Base-by-base conservation (phyloP, 2,797 vertebrate genomes). In the Sebastes umbrosus region DNA sequence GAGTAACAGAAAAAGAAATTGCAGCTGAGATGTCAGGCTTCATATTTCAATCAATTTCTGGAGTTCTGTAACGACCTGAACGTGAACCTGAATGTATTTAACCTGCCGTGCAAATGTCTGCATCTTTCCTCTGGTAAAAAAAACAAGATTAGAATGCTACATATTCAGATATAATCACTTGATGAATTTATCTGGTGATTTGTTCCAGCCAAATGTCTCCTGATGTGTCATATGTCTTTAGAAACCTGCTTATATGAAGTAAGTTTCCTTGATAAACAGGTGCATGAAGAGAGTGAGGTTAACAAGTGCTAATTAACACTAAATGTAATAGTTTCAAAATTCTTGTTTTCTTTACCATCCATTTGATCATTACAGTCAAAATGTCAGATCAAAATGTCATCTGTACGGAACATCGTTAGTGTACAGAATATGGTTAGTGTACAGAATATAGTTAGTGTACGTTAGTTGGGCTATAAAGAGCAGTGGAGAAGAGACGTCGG, bases 1-100 rank as follows among this genome's bases (percentile, higher is more conserved):
- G 52, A 71, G 60, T 22, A 62, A 13, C 8, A 14, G 54, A 39
- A 29, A 43, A 64, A 3, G 11, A 50, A 27, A 13, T 20, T 20
- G 13, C 27, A 59, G 68, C 13, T 20, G 11, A 34, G 24, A 20
- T 69, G 65, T 77, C 78, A 66, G 39, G 22, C 65, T 66, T 82
- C 22, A 80, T 74, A 69, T 69, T 71, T 77, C 22, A 68, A 76
- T 83, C 60, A 31, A 43, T 46, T 52, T 46, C 60, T 62, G 12
- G n/a, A 62, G 52, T 67, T 83, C 13, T 54, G 69, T 12, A 34
- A 77, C 52, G 79, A 70, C 65, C 73, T 34, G 18, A 70, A 54
- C 11, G 12, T 75, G 67, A 76, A 79, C 78, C 68, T 72, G 25
- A 71, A 32, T 16, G 14, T n/a, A 50, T 46, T 43, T 22, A 34